Base-by-base conservation (phyloP, 2,113 vertebrate species). In the Speoplatyrhinus poulsoni region DNA sequence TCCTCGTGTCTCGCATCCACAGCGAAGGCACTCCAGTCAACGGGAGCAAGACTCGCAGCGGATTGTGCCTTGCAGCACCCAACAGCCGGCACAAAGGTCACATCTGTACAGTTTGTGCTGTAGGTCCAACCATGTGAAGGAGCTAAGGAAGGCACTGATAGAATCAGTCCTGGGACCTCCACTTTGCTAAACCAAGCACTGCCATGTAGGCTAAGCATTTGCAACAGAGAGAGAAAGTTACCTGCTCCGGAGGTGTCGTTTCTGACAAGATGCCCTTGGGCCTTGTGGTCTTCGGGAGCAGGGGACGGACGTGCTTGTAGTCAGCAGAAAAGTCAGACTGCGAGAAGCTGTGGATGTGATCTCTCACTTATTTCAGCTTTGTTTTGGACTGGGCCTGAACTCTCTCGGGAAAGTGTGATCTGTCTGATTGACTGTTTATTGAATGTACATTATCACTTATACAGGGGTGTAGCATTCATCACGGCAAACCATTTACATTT, bases 211-310 rank as follows among this genome's bases (percentile, higher is more conserved):
- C 75, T 78, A 52, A 62, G 69, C 65, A 72, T 87, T 85, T 64
- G 47, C 77, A 85, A 68, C 60, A 75, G 74, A 77, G 75, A 82
- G 83, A 87, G 82, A 79, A 87, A 88, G 76, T 33, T 1, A 26
- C 26, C 26, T 26, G 68, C 57, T 50, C 41, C 64, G 77, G 82
- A 66, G 59, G 69, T 53, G 65, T 83, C 76, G 67, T 68, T 41
- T 81, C 74, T 82, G 85, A 85, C 81, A 81, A 70, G 70, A 74
- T 66, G 88, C 87, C 88, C 81, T 52, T 49, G 3, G 84, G 85
- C 82, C 81, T 81, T 19, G 10, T 6, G 19, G 64, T 68, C 66
- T 80, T 73, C 79, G 56, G 72, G 60, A 77, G 69, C 3, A 13
- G 60, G 75, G 62, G 26, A 26, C 26, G 2, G 26, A 26, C 2